Percentiles rank a stretch among this genome's conserved stretches.
These are phyloP conservation scores for Lasioglossum malachurum DNA, from an alignment of 2,888 invertebrate genomes.

Conservation along the genomic window DNA sequence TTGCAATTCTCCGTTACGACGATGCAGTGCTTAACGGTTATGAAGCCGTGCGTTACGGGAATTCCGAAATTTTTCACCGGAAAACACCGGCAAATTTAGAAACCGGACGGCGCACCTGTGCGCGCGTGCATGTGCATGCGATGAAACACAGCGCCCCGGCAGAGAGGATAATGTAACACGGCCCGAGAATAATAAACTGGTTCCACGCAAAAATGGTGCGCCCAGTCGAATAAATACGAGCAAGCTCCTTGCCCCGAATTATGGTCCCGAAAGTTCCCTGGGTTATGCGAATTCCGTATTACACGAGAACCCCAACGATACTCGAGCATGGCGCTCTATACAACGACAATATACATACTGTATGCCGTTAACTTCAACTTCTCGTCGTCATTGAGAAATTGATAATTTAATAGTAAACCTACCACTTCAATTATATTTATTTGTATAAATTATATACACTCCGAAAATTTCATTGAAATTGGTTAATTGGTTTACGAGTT, in stretches of 20 bases:
- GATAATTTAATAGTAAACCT: too few species aligned
- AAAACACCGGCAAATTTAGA: conserved; percentile 10
- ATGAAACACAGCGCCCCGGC: neutral
- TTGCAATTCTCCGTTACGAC: conserved; percentile 3
- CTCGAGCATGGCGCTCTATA: too few species aligned
- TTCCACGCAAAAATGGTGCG: neutral
- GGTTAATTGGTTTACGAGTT: too few species aligned
- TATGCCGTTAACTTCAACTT: neutral
- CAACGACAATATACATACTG: too few species aligned
- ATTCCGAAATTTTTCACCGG: conserved; percentile 15
- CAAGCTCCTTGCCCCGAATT: neutral
- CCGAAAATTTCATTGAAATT: too few species aligned
- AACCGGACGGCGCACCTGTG: neutral
- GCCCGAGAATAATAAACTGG: conserved; percentile 1
- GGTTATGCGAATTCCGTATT: neutral
- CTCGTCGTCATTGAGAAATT: neutral
- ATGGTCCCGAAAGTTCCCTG: neutral
- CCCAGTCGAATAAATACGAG: conserved; percentile 4
- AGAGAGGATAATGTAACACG: conserved; percentile 11
- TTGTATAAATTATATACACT: too few species aligned
- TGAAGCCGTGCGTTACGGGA: conserved; percentile 7
- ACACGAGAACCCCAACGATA: neutral
- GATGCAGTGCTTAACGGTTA: conserved; percentile 16
- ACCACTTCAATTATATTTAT: too few species aligned
- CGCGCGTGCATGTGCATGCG: neutral